Evolutionary conservation across 2,113 vertebrate species (phyloP).

Genomic region (Notiomystis cincta): DNA sequence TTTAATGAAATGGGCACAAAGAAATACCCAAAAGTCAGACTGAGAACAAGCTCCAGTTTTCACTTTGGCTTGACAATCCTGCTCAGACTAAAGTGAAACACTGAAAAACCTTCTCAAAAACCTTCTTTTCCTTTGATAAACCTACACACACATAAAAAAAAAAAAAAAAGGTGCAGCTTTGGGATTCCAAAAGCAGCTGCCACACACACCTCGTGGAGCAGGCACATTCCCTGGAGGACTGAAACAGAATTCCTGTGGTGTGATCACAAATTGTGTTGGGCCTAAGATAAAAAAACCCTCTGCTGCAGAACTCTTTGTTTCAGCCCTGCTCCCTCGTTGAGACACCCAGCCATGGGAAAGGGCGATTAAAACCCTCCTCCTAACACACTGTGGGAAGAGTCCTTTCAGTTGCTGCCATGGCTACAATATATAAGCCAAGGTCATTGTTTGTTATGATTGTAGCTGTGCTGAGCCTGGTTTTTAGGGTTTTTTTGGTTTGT

Average conservation of each 20-base stretch:
- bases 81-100: background rate
- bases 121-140: background rate
- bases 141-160: background rate
- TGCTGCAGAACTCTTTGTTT: background rate
- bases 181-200: background rate
- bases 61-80: background rate
- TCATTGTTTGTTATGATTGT: slow-evolving; percentile 46
- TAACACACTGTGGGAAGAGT: background rate
- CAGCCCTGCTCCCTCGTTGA: background rate
- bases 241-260: background rate
- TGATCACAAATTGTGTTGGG: background rate
- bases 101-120: background rate
- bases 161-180: background rate
- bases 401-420: slow-evolving; percentile 45
- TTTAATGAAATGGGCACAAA: background rate
- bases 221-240: background rate
- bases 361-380: background rate
- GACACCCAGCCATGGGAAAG: background rate
- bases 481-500: no score
- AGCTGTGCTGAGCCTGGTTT: background rate
- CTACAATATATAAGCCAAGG: slow-evolving; percentile 45
- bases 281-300: background rate
- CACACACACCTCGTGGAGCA: background rate
- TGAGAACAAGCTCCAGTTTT: background rate
- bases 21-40: background rate